phyloP scores from a whole-genome alignment of 2,797 vertebrate genomes.

The Carapus acus region DNA sequence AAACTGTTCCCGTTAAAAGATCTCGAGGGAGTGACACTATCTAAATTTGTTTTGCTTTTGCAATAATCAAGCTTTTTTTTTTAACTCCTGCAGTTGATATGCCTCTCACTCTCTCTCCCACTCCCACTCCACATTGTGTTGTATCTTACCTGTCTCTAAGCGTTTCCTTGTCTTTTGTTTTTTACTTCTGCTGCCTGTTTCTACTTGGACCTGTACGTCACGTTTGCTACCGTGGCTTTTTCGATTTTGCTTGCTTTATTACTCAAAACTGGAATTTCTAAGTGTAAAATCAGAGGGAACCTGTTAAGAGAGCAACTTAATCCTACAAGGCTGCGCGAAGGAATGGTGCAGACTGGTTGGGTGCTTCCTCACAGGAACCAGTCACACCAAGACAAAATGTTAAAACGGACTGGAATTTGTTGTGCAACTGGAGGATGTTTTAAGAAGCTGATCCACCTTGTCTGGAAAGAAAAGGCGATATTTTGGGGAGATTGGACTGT shows the following conservation, averaged over 20 bases:
- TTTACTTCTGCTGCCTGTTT: slow-evolving; percentile 23
- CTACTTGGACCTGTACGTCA: slow-evolving; percentile 35
- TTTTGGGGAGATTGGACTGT: slow-evolving; percentile 8
- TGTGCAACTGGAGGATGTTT: slow-evolving; percentile 33
- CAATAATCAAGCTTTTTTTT: slow-evolving; percentile 36
- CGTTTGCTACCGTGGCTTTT: slow-evolving; percentile 39
- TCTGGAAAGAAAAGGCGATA: slow-evolving; percentile 23
- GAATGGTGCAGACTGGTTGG: slow-evolving; percentile 10
- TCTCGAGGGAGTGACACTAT: slow-evolving; percentile 31
- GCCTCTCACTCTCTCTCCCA: too few relatives aligned
- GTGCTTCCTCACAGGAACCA: slow-evolving; percentile 32
- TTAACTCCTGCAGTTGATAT: slow-evolving; percentile 9
- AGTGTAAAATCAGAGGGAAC: slow-evolving; percentile 30
- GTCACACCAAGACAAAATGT: slow-evolving; percentile 23
- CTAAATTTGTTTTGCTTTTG: slow-evolving; percentile 28
- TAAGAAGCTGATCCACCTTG: slow-evolving; percentile 11
- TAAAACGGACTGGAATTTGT: slow-evolving; percentile 43
- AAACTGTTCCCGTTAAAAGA: slow-evolving; percentile 43
- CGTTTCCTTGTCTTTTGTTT: slow-evolving; percentile 16
- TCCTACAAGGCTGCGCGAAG: slow-evolving; percentile 17
- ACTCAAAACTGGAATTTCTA: slow-evolving; percentile 55
- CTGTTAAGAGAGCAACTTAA: slow-evolving; percentile 12
- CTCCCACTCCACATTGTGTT: slow-evolving; percentile 29
- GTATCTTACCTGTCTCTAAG: slow-evolving; percentile 27
- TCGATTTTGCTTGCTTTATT: slow-evolving; percentile 27